A percentile compares a stretch with the other conserved stretches of the same genome.
phyloP scores from a whole-genome alignment of 2,888 invertebrate genomes.

The Troilus luridus region DNA sequence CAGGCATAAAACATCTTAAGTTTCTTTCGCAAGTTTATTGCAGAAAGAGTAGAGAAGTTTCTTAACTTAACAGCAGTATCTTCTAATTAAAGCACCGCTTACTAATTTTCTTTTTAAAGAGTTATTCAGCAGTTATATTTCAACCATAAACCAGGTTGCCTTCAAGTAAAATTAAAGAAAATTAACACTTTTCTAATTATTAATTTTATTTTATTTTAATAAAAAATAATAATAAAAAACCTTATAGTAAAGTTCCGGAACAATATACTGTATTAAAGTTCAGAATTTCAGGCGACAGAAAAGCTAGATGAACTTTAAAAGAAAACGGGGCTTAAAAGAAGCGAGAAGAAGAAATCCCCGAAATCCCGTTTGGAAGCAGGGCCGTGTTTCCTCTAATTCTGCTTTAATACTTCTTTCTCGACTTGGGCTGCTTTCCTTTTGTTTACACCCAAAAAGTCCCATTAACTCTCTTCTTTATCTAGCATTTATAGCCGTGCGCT shows the following conservation, averaged over 20 bases:
- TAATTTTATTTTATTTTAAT: too few relatives aligned
- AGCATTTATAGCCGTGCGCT: neutral
- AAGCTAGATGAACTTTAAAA: conserved; percentile 8
- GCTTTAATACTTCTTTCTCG: neutral
- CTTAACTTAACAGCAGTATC: neutral
- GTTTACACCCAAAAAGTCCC: conserved; percentile 19
- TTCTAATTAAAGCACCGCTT: neutral
- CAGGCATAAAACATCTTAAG: neutral
- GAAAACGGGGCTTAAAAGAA: neutral
- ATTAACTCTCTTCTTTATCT: conserved; percentile 8
- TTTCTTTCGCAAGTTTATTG: neutral
- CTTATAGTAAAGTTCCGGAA: too few relatives aligned
- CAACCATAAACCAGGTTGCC: neutral
- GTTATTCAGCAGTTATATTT: neutral
- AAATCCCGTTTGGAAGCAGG: conserved; percentile 4
- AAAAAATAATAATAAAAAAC: too few relatives aligned
- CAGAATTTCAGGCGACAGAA: neutral
- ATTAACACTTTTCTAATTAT: neutral
- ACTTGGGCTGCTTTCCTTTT: neutral
- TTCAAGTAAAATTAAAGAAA: neutral
- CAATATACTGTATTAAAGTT: too few relatives aligned
- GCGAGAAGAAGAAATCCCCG: neutral
- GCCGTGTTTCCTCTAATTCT: conserved; percentile 11
- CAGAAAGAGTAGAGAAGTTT: neutral
- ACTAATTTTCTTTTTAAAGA: neutral